Percentiles rank a stretch among this genome's conserved stretches.
phyloP scores from a whole-genome alignment of 2,797 vertebrate species.

The Pipistrellus nathusii region DNA sequence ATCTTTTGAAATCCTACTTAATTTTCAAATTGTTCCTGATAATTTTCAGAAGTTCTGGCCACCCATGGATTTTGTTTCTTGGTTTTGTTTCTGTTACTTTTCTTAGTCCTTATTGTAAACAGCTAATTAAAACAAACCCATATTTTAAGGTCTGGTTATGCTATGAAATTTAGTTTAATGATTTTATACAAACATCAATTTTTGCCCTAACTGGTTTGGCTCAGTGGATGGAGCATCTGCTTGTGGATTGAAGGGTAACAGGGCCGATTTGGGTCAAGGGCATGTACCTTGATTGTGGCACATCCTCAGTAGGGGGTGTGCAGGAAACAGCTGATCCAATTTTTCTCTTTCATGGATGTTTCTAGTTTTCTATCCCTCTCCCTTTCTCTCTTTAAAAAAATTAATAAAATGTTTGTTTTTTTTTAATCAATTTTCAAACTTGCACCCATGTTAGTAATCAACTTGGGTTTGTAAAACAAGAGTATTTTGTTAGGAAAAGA shows the following conservation, averaged over 20 bases:
- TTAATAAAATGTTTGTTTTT: no score
- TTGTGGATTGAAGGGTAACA: no score
- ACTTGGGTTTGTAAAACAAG: slow-evolving; percentile 34
- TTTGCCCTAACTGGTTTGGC: no score
- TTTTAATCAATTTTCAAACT: not conserved
- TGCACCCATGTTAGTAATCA: slow-evolving; percentile 13
- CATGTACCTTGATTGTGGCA: no score
- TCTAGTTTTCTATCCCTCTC: no score
- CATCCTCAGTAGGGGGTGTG: no score
- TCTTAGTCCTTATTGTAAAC: slow-evolving; percentile 18
- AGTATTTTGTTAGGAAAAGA: slow-evolving; percentile 54
- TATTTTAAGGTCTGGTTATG: slow-evolving; percentile 21
- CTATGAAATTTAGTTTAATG: slow-evolving; percentile 45
- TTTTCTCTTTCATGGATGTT: no score
- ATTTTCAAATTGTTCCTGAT: slow-evolving; percentile 26
- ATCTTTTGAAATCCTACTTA: slow-evolving; percentile 34
- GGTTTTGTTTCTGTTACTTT: not conserved
- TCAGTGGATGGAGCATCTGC: no score
- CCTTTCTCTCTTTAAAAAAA: no score
- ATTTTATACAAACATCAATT: not conserved
- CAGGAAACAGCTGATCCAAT: no score
- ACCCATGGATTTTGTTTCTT: not conserved
- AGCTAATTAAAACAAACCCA: slow-evolving; percentile 24
- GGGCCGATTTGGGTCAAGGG: no score
- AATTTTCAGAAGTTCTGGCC: slow-evolving; percentile 28